Evolutionary conservation across 1,140 invertebrate genomes (phyloP).

Genomic region (Drosophila nebulosa): DNA sequence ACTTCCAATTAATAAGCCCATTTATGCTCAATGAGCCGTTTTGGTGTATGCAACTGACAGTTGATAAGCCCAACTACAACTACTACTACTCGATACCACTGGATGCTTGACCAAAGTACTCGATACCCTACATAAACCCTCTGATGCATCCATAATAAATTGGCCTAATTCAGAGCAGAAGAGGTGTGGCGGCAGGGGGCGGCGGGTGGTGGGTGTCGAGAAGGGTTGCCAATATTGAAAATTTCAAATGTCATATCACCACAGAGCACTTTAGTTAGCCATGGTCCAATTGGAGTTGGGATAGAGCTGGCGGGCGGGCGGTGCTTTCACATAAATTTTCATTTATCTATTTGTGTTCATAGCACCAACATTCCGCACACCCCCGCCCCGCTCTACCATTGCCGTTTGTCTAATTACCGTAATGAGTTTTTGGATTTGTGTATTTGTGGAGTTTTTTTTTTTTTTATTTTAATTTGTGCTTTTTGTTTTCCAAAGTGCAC

Average conservation of each 20-base stretch:
- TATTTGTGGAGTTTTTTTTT: constrained; percentile 40
- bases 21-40: constrained; percentile 42
- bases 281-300: background rate
- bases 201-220: background rate
- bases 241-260: constrained; percentile 39
- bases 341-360: constrained; percentile 6
- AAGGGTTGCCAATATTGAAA: constrained; percentile 52
- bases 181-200: background rate
- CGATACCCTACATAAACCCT: background rate
- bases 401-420: constrained; percentile 59
- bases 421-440: constrained; percentile 70
- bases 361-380: constrained; percentile 8
- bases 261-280: constrained; percentile 32
- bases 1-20: constrained; percentile 47
- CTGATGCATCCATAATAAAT: constrained; percentile 33
- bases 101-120: background rate
- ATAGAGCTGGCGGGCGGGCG: background rate
- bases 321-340: constrained; percentile 41
- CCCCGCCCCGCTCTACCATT: background rate
- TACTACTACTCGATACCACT: constrained; percentile 11
- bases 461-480: constrained; percentile 24
- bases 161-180: constrained; percentile 49
- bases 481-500: constrained; percentile 24
- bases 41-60: constrained; percentile 55
- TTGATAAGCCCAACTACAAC: constrained; percentile 45